Evolutionary conservation across 2,888 invertebrate species (phyloP).

Genomic region (Dasypolia templi): DNA sequence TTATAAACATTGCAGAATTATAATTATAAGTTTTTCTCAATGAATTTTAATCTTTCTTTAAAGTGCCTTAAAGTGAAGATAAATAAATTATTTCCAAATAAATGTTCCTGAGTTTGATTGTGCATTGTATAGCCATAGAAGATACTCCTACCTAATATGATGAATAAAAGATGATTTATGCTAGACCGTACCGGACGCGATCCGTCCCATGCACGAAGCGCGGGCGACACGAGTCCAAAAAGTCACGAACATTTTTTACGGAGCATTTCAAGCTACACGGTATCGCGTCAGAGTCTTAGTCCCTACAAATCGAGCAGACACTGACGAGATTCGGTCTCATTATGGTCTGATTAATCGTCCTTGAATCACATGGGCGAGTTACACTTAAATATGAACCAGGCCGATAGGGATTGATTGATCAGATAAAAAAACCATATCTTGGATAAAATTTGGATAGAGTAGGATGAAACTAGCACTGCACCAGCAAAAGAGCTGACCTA

Average conservation of each 20-base stretch:
- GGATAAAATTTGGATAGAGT: not conserved
- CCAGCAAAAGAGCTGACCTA: not conserved
- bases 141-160: not conserved
- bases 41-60: constrained; percentile 63
- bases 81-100: constrained; percentile 66
- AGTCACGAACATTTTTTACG: too few species aligned
- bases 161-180: too few species aligned
- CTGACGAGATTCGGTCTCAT: too few species aligned
- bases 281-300: not conserved
- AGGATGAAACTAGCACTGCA: not conserved
- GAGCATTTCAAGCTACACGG: not conserved
- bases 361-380: not conserved
- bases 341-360: too few species aligned
- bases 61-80: constrained; percentile 67
- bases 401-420: not conserved
- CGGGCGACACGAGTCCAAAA: too few species aligned
- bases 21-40: constrained; percentile 64
- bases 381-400: not conserved
- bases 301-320: too few species aligned
- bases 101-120: constrained; percentile 37
- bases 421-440: not conserved
- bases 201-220: too few species aligned
- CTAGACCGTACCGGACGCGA: too few species aligned
- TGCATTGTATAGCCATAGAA: not conserved
- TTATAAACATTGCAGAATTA: constrained; percentile 64